Base-by-base conservation (phyloP, 1,140 invertebrate species). In the Dryas iulia region DNA sequence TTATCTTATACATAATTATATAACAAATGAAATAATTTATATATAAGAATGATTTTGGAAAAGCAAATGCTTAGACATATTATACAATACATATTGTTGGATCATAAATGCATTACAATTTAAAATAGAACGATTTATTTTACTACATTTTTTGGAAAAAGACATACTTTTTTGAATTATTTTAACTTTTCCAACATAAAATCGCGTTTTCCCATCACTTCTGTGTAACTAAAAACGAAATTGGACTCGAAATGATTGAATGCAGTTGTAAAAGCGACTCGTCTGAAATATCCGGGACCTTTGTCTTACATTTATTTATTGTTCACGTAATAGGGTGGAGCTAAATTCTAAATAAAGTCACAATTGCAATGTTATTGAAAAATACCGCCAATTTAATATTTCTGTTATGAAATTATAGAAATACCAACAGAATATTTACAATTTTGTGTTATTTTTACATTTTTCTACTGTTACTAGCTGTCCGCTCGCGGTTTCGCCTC, bases 181-280 rank as follows among this genome's bases (percentile, higher is more conserved):
- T 11, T 56, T 26, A 0, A 47, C 24, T 25, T 14, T 2, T 8
- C 6, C 11, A 14, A 56, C 8, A 54, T 23, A 11, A 66, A 67
- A 69, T 24, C 76, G 73, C 80, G 67, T 28, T 11, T 39, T 31
- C 70, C 30, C 60, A 10, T 81, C 18, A 28, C 66, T 79, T 79
- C 53, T 6, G 52, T 54, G 65, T 47, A 39, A 64, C 69, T 52
- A 67, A 63, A 81, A 71, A 83, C 78, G 73, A 89, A 89, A 89
- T 89, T 85, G 84, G 80, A 89, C 72, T 77, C 80, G 80, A 87
- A 87, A 89, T 89, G 84, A 89, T 86, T 89, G 84, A 89, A 89
- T 87, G 86, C 84, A 89, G 83, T 83, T 87, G 81, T 82, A 84
- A 83, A 85, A 83, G 76, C 79, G 70, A 78, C 71, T 79, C 75